Evolutionary conservation across 1,140 invertebrate species (phyloP).

Genomic region (Bombus waltoni): DNA sequence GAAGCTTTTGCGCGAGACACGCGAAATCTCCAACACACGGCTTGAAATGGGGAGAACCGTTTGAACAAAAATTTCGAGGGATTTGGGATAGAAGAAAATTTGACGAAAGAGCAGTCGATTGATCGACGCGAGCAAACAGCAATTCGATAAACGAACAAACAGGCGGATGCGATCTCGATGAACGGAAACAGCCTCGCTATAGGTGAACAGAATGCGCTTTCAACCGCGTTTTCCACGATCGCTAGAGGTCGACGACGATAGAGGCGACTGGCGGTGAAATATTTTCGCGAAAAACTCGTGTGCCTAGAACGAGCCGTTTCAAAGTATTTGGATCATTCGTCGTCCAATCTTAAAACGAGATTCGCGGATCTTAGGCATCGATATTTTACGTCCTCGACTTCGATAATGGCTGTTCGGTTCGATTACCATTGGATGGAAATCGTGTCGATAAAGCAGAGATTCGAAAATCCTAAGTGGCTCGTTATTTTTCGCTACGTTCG

Average conservation of each 20-base stretch:
- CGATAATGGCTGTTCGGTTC: not conserved
- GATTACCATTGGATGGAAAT: not conserved
- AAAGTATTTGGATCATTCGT: not conserved
- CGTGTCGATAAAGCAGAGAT: not conserved
- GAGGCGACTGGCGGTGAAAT: not conserved
- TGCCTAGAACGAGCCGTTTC: too few species aligned
- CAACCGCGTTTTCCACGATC: too few species aligned
- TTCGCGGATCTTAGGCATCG: not conserved
- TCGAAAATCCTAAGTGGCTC: not conserved
- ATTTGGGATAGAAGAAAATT: not conserved
- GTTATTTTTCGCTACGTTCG: not conserved
- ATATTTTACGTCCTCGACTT: not conserved
- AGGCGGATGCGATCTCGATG: constrained; percentile 5
- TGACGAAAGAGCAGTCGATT: not conserved
- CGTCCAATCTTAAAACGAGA: not conserved
- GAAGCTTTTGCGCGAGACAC: too few species aligned
- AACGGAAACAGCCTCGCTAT: not conserved
- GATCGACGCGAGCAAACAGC: not conserved
- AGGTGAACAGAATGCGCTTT: not conserved
- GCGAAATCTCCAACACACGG: not conserved
- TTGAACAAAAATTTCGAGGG: not conserved
- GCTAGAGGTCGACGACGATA: not conserved
- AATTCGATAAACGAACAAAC: constrained; percentile 29
- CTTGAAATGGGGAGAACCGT: not conserved
- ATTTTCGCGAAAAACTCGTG: not conserved